These are phyloP conservation scores for Nasonia vitripennis DNA, from an alignment of 1,140 invertebrate species.

Conservation along the genomic window DNA sequence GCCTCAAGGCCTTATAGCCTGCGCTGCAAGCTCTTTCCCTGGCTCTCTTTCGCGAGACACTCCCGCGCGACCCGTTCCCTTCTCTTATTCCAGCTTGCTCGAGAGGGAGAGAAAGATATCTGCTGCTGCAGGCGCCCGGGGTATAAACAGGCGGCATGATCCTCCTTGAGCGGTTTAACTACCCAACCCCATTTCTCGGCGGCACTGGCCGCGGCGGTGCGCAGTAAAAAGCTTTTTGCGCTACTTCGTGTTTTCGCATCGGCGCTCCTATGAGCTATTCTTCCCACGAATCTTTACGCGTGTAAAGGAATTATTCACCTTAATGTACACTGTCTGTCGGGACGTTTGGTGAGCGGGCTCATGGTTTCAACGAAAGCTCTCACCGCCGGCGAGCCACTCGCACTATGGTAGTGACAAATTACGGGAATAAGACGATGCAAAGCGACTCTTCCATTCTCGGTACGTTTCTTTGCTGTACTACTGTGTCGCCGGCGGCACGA, in stretches of 20 bases:
- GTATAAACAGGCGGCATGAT: constrained; percentile 55
- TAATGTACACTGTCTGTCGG: constrained; percentile 31
- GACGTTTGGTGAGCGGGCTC: neutral
- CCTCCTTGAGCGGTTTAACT: constrained; percentile 62
- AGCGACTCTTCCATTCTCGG: neutral
- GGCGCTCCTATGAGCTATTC: constrained; percentile 28
- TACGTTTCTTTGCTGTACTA: no score
- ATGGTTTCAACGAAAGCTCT: neutral
- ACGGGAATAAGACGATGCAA: constrained; percentile 15
- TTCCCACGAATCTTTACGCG: constrained; percentile 47
- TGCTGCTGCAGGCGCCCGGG: neutral
- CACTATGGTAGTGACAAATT: neutral
- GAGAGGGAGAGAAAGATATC: neutral
- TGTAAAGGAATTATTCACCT: constrained; percentile 38
- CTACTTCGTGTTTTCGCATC: constrained; percentile 25
- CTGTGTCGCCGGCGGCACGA: no score
- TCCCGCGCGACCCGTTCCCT: neutral
- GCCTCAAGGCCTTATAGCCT: no score
- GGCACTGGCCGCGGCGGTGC: neutral
- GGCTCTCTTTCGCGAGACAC: neutral
- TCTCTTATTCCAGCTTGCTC: neutral
- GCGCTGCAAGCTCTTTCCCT: neutral
- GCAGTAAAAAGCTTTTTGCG: constrained; percentile 48
- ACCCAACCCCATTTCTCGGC: constrained; percentile 9
- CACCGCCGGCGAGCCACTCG: neutral